Conservation (phyloP, 1,140 invertebrate species). For the Pentalonia nigronervosa region DNA sequence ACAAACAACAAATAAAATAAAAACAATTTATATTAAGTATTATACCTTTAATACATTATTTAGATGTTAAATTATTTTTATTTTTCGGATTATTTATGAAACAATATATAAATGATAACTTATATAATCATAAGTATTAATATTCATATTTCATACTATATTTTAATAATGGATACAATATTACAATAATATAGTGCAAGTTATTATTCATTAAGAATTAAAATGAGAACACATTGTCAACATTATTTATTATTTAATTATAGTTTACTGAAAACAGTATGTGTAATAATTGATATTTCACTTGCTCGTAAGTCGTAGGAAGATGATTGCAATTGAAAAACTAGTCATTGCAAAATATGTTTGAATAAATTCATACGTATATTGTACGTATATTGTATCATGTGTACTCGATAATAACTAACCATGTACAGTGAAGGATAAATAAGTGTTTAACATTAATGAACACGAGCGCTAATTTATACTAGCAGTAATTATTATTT, state of each 20-base stretch:
- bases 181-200: background rate
- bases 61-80: too few species aligned
- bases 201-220: background rate
- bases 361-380: background rate
- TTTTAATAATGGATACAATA: background rate
- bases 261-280: background rate
- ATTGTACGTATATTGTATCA: background rate
- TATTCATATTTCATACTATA: too few species aligned
- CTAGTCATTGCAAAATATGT: conserved; percentile 22
- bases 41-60: background rate
- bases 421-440: background rate
- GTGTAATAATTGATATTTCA: conserved; percentile 11
- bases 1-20: too few species aligned
- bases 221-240: background rate
- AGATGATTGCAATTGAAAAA: conserved; percentile 26
- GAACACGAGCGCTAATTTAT: background rate
- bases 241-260: conserved; percentile 15
- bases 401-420: background rate
- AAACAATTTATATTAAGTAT: too few species aligned
- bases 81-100: too few species aligned
- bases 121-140: too few species aligned
- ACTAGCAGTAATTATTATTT: background rate
- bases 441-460: background rate
- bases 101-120: too few species aligned
- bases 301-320: background rate